These are phyloP conservation scores for Phrixothrix hirtus DNA, from an alignment of 2,888 invertebrate species.

Conservation along the genomic window DNA sequence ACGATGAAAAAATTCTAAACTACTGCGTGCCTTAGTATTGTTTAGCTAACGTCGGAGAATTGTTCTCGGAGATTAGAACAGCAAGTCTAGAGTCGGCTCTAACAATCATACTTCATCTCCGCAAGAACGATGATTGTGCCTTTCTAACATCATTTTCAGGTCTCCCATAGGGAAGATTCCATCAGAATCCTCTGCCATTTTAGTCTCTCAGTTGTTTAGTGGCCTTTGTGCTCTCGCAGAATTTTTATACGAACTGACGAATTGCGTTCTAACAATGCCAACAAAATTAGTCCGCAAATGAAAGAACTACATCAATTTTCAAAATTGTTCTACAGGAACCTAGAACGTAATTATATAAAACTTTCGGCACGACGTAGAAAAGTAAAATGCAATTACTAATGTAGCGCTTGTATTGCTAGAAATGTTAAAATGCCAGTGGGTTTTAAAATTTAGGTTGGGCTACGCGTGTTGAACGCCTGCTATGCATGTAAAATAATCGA, in stretches of 20 bases:
- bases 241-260: background rate
- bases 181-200: constrained; percentile 16
- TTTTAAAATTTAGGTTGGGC: no score
- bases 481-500: no score
- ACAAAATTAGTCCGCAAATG: no score
- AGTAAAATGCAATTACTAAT: no score
- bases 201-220: background rate
- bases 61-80: constrained; percentile 15
- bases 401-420: no score
- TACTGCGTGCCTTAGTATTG: constrained; percentile 7
- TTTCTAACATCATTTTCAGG: constrained; percentile 22
- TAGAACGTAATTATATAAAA: no score
- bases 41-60: constrained; percentile 11
- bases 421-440: no score
- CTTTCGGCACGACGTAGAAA: no score
- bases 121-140: constrained; percentile 20
- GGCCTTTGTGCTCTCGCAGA: background rate
- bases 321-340: no score
- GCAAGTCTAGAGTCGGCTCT: constrained; percentile 7
- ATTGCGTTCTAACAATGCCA: no score
- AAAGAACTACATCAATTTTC: no score
- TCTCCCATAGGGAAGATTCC: constrained; percentile 20
- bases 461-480: no score
- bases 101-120: constrained; percentile 24
- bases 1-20: constrained; percentile 8